Evolutionary conservation across 1,140 invertebrate genomes (phyloP).

Genomic region (Lepeophtheirus salmonis): DNA sequence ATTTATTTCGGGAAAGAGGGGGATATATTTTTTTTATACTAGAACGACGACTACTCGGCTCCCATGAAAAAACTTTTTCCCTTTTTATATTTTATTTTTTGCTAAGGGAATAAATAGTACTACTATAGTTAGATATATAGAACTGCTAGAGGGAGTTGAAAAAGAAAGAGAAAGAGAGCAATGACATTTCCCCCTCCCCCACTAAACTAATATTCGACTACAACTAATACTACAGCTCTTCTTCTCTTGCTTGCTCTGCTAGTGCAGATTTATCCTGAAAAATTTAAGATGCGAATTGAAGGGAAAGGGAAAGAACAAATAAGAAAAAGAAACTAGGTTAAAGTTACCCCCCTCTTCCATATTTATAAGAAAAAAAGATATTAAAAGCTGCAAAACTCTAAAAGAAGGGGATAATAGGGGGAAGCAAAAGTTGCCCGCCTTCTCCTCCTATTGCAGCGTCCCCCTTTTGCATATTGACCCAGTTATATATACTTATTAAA

Average conservation of each 20-base stretch:
- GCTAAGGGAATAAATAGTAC: too few species aligned
- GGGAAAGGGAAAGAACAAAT: not conserved
- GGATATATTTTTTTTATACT: too few species aligned
- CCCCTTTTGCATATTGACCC: not conserved
- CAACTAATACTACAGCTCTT: not conserved
- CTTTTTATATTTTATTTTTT: too few species aligned
- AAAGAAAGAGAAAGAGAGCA: not conserved
- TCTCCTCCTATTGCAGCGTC: not conserved
- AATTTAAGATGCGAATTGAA: not conserved
- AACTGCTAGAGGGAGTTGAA: not conserved
- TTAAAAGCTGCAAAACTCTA: not conserved
- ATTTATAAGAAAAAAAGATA: not conserved
- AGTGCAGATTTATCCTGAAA: not conserved
- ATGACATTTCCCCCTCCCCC: conserved; percentile 1
- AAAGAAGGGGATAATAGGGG: not conserved
- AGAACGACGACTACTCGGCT: too few species aligned
- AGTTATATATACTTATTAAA: not conserved
- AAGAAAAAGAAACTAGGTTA: not conserved
- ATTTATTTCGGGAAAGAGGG: too few species aligned
- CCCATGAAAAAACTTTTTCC: too few species aligned
- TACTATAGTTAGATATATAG: too few species aligned
- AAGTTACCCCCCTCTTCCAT: not conserved
- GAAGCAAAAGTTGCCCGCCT: not conserved
- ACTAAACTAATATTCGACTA: not conserved
- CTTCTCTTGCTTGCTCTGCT: conserved; percentile 16